Conservation (phyloP, 2,797 vertebrate genomes). For the Chromis chromis region DNA sequence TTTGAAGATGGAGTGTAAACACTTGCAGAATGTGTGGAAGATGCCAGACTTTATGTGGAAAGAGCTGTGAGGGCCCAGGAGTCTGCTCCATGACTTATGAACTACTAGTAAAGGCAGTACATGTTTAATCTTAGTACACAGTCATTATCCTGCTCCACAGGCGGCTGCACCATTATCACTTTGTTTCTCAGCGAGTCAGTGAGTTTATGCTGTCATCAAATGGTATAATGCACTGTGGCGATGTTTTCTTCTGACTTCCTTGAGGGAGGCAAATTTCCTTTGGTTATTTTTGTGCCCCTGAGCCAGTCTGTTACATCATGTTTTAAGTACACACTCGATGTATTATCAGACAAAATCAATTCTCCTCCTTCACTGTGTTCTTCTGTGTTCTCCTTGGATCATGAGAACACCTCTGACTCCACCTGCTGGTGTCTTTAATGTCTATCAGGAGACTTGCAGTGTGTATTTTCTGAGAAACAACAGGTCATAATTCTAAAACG, state of each 20-base stretch:
- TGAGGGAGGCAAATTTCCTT: conserved; percentile 12
- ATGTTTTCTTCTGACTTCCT: conserved; percentile 27
- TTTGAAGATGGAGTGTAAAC: neutral
- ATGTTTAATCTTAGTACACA: conserved; percentile 11
- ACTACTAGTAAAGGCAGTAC: neutral
- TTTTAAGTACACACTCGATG: conserved; percentile 14
- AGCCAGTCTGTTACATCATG: conserved; percentile 44
- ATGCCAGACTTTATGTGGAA: neutral
- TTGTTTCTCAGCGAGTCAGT: conserved; percentile 16
- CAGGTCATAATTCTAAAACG: conserved; percentile 13
- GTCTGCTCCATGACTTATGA: conserved; percentile 5
- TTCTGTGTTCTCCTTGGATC: neutral
- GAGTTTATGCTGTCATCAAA: conserved; percentile 22
- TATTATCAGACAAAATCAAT: conserved; percentile 3
- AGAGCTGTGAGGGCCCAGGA: neutral
- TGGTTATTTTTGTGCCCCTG: conserved; percentile 20
- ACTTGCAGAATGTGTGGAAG: neutral
- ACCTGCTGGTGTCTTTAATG: conserved; percentile 69
- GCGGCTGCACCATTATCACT: conserved; percentile 14
- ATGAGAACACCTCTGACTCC: conserved; percentile 63
- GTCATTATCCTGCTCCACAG: conserved; percentile 12
- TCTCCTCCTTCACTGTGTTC: neutral
- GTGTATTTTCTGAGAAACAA: neutral
- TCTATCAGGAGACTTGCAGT: neutral
- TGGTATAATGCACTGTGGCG: neutral